Evolutionary conservation across 2,888 invertebrate species (phyloP), one percentile per base, ranked within the genome.

Genomic region (Halictus ligatus): DNA sequence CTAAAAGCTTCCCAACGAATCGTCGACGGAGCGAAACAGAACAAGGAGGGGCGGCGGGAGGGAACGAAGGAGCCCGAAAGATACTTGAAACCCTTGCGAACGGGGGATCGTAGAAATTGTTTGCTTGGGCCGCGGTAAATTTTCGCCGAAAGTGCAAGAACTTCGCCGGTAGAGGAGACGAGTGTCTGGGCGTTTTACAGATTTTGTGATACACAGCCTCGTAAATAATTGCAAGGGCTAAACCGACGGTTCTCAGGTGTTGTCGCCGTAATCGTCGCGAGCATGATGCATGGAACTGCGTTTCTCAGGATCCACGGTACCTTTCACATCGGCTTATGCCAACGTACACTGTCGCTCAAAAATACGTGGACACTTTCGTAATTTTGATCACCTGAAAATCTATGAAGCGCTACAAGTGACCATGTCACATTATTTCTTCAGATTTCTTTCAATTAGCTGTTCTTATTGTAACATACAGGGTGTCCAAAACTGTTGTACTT

Each of bases 1-100:
- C 83, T 89, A 86, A 90, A 90, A 89, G 91, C 88, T 89, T 85
- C 82, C 78, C 71, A 78, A 71, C 80, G 80, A 87, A 89, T 89
- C 83, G 83, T 80, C 71, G 80, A 58, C 60, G 43, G 58, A 79
- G 73, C 74, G 75, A 83, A 83, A 87, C 86, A 77, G 81, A 58
- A 85, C 40, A 43, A 73, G 35, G 18, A 67, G 35, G 40, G 21
- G 40, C 4, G 1, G 69, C 1, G 21, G 40, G 10, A n/a, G 43
- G 35, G n/a, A 21, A n/a, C 69, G 69, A 21, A 71, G n/a, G 35
- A 67, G 18, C 67, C 10, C 67, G 67, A 10, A 67, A 67, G 67
- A 67, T 67, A 67, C 67, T 67, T 67, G 35, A 67, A 67, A 35
- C 67, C 35, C 18, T 15, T 5, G 67, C 35, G 67, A 50, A 58